A percentile compares a stretch with the other conserved stretches of the same genome.
phyloP scores from a whole-genome alignment of 1,140 invertebrate genomes.

The Mycetomoellerius zeteki region DNA sequence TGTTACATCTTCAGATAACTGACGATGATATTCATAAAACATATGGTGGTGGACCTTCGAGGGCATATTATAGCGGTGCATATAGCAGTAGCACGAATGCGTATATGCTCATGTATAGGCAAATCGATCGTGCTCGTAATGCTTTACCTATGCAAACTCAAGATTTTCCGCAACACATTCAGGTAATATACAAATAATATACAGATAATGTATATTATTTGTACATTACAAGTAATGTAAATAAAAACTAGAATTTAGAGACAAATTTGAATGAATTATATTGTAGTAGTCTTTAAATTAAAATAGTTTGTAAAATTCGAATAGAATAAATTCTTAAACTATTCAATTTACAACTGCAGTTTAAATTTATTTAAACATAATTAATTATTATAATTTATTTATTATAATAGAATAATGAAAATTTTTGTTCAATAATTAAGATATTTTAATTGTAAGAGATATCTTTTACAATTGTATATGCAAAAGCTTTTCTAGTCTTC shows the following conservation, averaged over 20 bases:
- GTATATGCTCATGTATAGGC: conserved; percentile 97
- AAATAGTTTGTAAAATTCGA: neutral
- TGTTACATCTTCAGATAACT: conserved; percentile 88
- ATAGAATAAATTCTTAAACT: neutral
- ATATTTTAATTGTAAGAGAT: neutral
- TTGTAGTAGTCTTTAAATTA: neutral
- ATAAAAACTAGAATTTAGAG: conserved; percentile 17
- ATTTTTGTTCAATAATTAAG: neutral
- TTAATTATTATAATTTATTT: neutral
- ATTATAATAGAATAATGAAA: neutral
- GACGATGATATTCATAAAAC: conserved; percentile 94
- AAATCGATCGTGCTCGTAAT: conserved; percentile 92
- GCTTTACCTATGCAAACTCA: conserved; percentile 89
- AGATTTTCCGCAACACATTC: conserved; percentile 93
- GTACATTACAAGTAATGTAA: neutral
- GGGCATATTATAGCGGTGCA: conserved; percentile 91
- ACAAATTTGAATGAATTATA: neutral
- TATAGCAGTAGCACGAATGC: conserved; percentile 96
- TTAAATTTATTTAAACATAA: neutral
- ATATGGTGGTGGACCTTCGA: conserved; percentile 92
- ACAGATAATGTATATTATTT: too few species aligned
- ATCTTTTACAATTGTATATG: neutral
- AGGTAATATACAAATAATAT: conserved; percentile 79
- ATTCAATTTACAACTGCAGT: neutral
- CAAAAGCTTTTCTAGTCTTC: neutral